Conservation (phyloP, 2,797 vertebrate species). For the Euthynnus affinis region DNA sequence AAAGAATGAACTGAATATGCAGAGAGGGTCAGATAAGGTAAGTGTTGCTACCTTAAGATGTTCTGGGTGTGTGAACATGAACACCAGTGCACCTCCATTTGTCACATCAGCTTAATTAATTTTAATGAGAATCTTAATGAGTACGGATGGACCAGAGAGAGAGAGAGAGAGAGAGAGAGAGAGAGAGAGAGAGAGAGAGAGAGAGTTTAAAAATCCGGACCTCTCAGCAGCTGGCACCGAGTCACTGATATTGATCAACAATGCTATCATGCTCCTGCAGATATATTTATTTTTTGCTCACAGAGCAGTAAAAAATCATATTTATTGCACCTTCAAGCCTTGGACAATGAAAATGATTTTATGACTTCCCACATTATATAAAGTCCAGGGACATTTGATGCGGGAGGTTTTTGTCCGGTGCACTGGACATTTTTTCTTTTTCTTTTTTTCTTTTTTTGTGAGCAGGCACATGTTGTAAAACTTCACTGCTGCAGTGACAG, state of each 20-base stretch:
- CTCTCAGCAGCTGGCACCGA: conserved; percentile 31
- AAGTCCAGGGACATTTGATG: conserved; percentile 46
- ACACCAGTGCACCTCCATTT: not conserved
- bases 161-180: conserved; percentile 9
- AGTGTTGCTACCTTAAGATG: not conserved
- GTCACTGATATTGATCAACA: conserved; percentile 65
- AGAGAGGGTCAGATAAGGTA: conserved; percentile 11
- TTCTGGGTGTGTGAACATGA: not conserved
- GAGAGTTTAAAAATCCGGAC: conserved; percentile 42
- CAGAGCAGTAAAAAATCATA: conserved; percentile 58
- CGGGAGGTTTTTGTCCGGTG: conserved; percentile 26
- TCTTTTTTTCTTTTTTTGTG: no score
- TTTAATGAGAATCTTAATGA: conserved; percentile 52
- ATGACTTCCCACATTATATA: conserved; percentile 40
- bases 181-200: conserved; percentile 14
- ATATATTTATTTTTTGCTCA: conserved; percentile 56
- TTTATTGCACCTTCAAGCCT: conserved; percentile 64
- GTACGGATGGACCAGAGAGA: conserved; percentile 13
- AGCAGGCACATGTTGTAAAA: conserved; percentile 24
- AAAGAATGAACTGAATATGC: not conserved
- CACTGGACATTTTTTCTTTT: not conserved
- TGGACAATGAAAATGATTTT: conserved; percentile 54
- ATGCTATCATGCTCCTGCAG: conserved; percentile 58
- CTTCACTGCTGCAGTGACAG: conserved; percentile 26
- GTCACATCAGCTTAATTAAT: conserved; percentile 37